A percentile compares a stretch with the other conserved stretches of the same genome.
These are phyloP conservation scores for Rhabdomys dilectus DNA, from an alignment of 2,113 vertebrate species.

Conservation along the genomic window DNA sequence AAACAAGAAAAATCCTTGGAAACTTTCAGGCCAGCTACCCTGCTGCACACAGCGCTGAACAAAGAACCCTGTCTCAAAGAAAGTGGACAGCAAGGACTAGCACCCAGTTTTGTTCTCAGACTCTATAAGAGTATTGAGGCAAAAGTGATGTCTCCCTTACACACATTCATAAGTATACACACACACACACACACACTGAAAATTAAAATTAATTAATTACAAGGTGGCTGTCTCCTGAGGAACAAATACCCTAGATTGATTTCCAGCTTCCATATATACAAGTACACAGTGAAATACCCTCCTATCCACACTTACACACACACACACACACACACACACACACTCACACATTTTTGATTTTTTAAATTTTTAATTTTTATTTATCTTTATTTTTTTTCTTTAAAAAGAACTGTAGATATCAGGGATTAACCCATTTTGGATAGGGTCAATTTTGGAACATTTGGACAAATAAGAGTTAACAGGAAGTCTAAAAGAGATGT, in stretches of 20 bases:
- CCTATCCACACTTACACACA: not conserved
- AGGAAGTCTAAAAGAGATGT: not conserved
- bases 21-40: not conserved
- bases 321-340: not conserved
- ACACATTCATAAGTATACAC: not conserved
- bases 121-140: not conserved
- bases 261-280: not conserved
- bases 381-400: not conserved
- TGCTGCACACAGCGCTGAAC: not conserved
- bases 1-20: not conserved
- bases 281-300: not conserved
- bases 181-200: not conserved
- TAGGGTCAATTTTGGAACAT: slow-evolving; percentile 3
- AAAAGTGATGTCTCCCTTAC: not conserved
- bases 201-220: not conserved
- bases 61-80: not conserved
- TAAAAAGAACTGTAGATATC: not conserved
- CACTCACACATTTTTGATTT: not conserved
- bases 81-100: not conserved
- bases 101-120: not conserved
- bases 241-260: not conserved
- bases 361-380: too few relatives aligned
- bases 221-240: not conserved
- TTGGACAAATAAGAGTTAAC: not conserved
- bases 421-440: not conserved